phyloP scores from a whole-genome alignment of 2,113 vertebrate species.

The Thunnus maccoyii region DNA sequence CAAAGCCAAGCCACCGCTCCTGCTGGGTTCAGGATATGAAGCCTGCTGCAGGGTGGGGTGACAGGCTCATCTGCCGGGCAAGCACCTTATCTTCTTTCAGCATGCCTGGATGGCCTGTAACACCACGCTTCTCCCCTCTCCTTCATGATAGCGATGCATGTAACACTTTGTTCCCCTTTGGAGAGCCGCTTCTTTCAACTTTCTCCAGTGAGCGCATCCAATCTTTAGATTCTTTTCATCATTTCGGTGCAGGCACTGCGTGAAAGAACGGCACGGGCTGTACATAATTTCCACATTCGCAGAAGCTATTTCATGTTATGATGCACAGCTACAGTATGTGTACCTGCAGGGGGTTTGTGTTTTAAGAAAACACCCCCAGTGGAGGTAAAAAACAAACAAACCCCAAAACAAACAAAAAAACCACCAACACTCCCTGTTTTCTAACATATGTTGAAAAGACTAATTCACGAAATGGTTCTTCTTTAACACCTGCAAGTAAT shows the following conservation, averaged over 20 bases:
- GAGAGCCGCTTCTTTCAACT: slow-evolving; percentile 38
- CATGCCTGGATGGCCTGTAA: slow-evolving; percentile 59
- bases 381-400: background rate
- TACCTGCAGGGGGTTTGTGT: background rate
- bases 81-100: slow-evolving; percentile 69
- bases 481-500: background rate
- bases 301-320: slow-evolving; percentile 8
- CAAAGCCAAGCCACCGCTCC: slow-evolving; percentile 55
- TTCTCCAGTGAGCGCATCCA: slow-evolving; percentile 9
- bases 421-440: too few species aligned
- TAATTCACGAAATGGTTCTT: background rate
- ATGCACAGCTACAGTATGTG: background rate
- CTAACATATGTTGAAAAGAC: background rate
- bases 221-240: slow-evolving; percentile 42
- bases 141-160: slow-evolving; percentile 39
- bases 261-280: background rate
- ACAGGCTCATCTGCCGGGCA: slow-evolving; percentile 7
- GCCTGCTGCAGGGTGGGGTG: slow-evolving; percentile 42
- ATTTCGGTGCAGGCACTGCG: slow-evolving; percentile 15
- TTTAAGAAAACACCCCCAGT: background rate
- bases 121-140: slow-evolving; percentile 22
- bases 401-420: too few species aligned
- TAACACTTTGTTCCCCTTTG: slow-evolving; percentile 50
- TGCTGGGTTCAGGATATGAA: slow-evolving; percentile 71
- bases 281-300: slow-evolving; percentile 11